Evolutionary conservation across 1,140 invertebrate species (phyloP).

Genomic region (Formica selysi): DNA sequence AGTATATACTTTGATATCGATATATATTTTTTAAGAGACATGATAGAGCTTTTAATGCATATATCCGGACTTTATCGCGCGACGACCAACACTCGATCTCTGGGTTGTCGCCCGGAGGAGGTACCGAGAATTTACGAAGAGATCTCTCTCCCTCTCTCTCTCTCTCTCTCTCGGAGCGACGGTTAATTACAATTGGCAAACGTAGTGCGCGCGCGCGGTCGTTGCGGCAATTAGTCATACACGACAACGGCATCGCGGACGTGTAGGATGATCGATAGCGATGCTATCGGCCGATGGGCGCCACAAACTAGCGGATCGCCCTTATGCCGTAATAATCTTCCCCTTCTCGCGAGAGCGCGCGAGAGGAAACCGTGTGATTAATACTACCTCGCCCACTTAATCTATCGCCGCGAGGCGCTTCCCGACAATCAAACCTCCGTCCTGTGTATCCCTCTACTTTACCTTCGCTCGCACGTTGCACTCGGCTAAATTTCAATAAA

Average conservation of each 20-base stretch:
- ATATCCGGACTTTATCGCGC: slow-evolving; percentile 46
- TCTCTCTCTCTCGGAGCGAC: slow-evolving; percentile 46
- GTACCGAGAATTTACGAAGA: slow-evolving; percentile 58
- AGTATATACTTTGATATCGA: not conserved
- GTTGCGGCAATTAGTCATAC: slow-evolving; percentile 78
- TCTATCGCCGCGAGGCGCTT: slow-evolving; percentile 61
- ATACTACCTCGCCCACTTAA: slow-evolving; percentile 72
- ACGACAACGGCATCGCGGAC: slow-evolving; percentile 73
- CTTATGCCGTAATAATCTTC: slow-evolving; percentile 71
- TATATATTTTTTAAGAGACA: slow-evolving; percentile 19
- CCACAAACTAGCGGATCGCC: slow-evolving; percentile 65
- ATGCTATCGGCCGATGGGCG: slow-evolving; percentile 66
- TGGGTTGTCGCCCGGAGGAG: slow-evolving; percentile 57
- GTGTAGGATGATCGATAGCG: slow-evolving; percentile 77
- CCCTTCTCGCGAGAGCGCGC: slow-evolving; percentile 48
- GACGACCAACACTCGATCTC: slow-evolving; percentile 58
- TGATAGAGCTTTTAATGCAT: slow-evolving; percentile 20
- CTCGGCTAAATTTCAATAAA: too few species aligned
- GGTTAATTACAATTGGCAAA: slow-evolving; percentile 77
- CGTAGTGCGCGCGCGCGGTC: slow-evolving; percentile 64
- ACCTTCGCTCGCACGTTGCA: slow-evolving; percentile 7
- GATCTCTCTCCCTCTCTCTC: not conserved
- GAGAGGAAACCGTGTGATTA: slow-evolving; percentile 79
- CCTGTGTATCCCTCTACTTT: slow-evolving; percentile 31
- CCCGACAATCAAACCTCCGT: slow-evolving; percentile 49